Percentiles rank a stretch among this genome's conserved stretches.
Conservation (phyloP, 30 jellyfish, hydroid and myxozoan species). For the Aurelia coerulea region DNA sequence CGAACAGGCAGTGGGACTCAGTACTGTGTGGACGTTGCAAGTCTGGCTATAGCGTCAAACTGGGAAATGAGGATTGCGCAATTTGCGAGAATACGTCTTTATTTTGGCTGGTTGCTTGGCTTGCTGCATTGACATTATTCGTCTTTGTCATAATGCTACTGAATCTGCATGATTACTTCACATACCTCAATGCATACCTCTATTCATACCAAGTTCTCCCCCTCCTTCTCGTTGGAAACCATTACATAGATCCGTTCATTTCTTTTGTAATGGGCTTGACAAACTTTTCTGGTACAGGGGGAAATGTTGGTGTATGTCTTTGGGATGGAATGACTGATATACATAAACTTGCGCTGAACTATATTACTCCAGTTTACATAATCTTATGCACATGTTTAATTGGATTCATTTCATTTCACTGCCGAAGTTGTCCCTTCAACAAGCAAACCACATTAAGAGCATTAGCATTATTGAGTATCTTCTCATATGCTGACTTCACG, state of each 20-base stretch:
- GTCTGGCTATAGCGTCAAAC: slow-evolving; percentile 63
- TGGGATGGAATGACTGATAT: slow-evolving; percentile 78
- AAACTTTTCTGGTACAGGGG: slow-evolving; percentile 84
- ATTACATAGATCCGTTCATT: slow-evolving; percentile 41
- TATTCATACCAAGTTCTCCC: slow-evolving; percentile 82
- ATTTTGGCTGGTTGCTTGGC: slow-evolving; percentile 40
- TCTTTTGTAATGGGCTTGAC: slow-evolving; percentile 82
- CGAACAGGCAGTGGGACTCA: slow-evolving; percentile 59
- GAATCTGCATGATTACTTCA: slow-evolving; percentile 67
- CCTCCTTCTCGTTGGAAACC: slow-evolving; percentile 57
- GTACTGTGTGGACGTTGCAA: slow-evolving; percentile 82
- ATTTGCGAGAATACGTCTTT: slow-evolving; percentile 33
- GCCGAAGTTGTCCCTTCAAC: slow-evolving; percentile 47
- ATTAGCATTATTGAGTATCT: slow-evolving; percentile 60
- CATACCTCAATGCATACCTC: slow-evolving; percentile 79
- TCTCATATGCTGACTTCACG: slow-evolving; percentile 72
- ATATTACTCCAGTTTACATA: slow-evolving; percentile 63
- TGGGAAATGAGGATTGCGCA: slow-evolving; percentile 76
- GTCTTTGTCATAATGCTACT: slow-evolving; percentile 53
- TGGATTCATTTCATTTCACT: slow-evolving; percentile 46
- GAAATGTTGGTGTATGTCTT: slow-evolving; percentile 78
- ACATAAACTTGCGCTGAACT: slow-evolving; percentile 66
- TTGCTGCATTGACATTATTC: slow-evolving; percentile 43
- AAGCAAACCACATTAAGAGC: slow-evolving; percentile 33
- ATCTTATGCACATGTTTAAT: slow-evolving; percentile 45